phyloP scores from a whole-genome alignment of 1,140 invertebrate genomes.

The Gonatopus flavifemur region DNA sequence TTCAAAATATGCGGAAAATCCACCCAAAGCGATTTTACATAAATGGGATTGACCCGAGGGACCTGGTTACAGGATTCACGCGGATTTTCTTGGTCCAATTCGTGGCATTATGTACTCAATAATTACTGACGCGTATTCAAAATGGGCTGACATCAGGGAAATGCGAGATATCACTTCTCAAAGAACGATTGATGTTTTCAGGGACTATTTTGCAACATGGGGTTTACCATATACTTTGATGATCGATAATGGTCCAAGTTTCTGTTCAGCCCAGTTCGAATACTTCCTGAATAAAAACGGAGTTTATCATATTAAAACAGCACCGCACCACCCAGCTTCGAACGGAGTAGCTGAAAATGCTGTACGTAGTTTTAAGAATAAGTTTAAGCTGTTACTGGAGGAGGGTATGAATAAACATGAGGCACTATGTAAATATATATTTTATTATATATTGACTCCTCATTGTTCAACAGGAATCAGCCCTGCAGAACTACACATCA shows the following conservation, averaged over 20 bases:
- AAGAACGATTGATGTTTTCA: conserved; percentile 13
- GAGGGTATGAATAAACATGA: too few species aligned
- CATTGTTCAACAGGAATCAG: too few species aligned
- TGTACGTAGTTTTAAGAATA: conserved; percentile 27
- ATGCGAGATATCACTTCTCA: neutral
- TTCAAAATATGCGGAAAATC: neutral
- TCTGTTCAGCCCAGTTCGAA: conserved; percentile 16
- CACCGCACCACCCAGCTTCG: too few species aligned
- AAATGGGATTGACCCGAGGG: conserved; percentile 13
- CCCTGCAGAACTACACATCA: conserved; percentile 17
- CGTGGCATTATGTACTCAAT: conserved; percentile 38
- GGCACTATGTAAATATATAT: too few species aligned
- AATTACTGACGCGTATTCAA: conserved; percentile 49
- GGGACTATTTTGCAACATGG: conserved; percentile 18
- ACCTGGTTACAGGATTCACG: conserved; percentile 33
- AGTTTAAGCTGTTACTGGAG: conserved; percentile 2
- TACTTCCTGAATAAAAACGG: conserved; percentile 15
- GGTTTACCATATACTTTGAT: conserved; percentile 16
- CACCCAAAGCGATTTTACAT: conserved; percentile 19
- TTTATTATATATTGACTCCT: conserved; percentile 11
- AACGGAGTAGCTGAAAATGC: too few species aligned
- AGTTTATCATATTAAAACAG: conserved; percentile 16
- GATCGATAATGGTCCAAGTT: conserved; percentile 17
- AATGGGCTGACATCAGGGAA: conserved; percentile 36
- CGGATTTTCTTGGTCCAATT: too few species aligned